Evolutionary conservation across 2,888 invertebrate species (phyloP), one percentile per base, ranked within the genome.

Genomic region (Aphrophora alni): DNA sequence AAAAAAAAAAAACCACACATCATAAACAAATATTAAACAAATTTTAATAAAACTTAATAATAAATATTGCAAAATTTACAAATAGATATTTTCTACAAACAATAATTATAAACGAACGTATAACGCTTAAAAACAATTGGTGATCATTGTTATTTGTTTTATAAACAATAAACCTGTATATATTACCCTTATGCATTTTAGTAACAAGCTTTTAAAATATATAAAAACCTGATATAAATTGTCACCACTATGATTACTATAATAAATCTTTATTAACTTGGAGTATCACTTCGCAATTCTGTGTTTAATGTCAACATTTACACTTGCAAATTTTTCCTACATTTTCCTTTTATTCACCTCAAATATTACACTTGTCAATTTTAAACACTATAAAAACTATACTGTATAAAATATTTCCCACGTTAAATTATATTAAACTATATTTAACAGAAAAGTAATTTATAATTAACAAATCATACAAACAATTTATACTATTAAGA

Each of bases 11-110:
- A n/a, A n/a, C n/a, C n/a, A n/a, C n/a, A n/a, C n/a, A n/a, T n/a
- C 14, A 59, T 5, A 59, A 59, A 21, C 21, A 59, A 59, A n/a
- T 44, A 44, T 44, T 44, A 44, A 59, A 59, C 21, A 59, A n/a
- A 59, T 59, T 21, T 21, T 59, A 59, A n/a, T 59, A 59, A 59
- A 59, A 59, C 59, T 14, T 59, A 21, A 44, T 2, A 59, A 59
- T 59, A 59, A n/a, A 59, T 59, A 59, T 59, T 59, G 59, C 59
- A 59, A 59, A 59, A 59, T 59, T n/a, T 59, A n/a, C n/a, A 59
- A 21, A 21, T 21, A 21, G n/a, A 59, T 59, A 21, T 10, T 14
- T 59, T 21, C 4, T 21, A 59, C 21, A 59, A 21, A 59, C 21
- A 59, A 59, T 59, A 21, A n/a, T 59, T 59, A 21, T 44, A 44